phyloP scores from a whole-genome alignment of 2,797 vertebrate genomes.

The Sparus aurata region DNA sequence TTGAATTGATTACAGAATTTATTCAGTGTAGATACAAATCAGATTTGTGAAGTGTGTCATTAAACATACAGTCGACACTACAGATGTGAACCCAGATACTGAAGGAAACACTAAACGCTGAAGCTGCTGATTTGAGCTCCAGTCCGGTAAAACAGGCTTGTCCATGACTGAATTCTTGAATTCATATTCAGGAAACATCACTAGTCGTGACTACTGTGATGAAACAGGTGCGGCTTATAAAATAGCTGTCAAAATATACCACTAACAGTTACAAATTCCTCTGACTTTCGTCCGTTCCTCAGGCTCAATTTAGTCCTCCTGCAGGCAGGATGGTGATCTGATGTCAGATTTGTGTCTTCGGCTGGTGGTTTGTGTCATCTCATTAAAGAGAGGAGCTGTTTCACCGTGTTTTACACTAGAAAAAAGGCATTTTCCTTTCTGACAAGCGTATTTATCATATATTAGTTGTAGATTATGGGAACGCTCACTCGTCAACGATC shows the following conservation, averaged over 20 bases:
- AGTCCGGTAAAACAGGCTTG: constrained; percentile 5
- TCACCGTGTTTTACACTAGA: not conserved
- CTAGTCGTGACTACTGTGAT: constrained; percentile 35
- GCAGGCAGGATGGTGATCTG: constrained; percentile 1
- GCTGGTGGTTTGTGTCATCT: not conserved
- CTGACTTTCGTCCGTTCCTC: not conserved
- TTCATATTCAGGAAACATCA: constrained; percentile 35
- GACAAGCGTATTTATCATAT: not conserved
- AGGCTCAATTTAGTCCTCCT: not conserved
- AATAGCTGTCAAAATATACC: constrained; percentile 42
- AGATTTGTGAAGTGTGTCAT: too few relatives aligned
- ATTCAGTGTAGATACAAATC: not conserved
- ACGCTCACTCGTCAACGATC: not conserved
- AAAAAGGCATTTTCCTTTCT: not conserved
- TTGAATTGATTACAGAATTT: not conserved
- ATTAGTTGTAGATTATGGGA: not conserved
- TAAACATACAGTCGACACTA: not conserved
- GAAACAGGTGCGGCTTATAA: constrained; percentile 22
- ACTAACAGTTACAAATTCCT: not conserved
- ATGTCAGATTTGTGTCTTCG: constrained; percentile 27
- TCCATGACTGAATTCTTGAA: constrained; percentile 18
- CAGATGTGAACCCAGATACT: not conserved
- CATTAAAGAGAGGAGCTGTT: not conserved
- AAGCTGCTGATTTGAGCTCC: not conserved
- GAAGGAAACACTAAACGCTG: not conserved